phyloP scores from a whole-genome alignment of 2,888 invertebrate species.

The Drosophila macrospina region DNA sequence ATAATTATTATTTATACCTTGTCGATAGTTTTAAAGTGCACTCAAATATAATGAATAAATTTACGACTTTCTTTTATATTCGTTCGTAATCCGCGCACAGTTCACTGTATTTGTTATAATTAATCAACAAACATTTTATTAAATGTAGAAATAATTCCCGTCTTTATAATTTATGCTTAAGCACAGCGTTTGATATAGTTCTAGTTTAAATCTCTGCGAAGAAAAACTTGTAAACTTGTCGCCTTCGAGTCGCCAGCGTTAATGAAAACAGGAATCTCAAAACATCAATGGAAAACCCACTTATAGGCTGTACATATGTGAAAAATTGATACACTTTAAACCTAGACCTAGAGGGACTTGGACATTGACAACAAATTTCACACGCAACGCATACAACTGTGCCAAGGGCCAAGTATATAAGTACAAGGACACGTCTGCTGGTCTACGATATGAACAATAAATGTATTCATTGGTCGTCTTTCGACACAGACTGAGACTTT shows the following conservation, averaged over 20 bases:
- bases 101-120: slow-evolving; percentile 11
- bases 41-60: no score
- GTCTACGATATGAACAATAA: slow-evolving; percentile 3
- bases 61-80: background rate
- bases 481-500: slow-evolving; percentile 34
- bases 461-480: slow-evolving; percentile 17
- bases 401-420: slow-evolving; percentile 42
- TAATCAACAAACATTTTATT: slow-evolving; percentile 12
- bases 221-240: slow-evolving; percentile 56
- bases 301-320: slow-evolving; percentile 21
- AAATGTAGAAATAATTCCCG: background rate
- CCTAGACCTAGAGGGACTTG: slow-evolving; percentile 25
- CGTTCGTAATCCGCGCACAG: background rate
- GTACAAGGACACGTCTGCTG: slow-evolving; percentile 47
- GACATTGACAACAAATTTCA: slow-evolving; percentile 53
- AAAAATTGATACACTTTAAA: slow-evolving; percentile 6
- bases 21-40: background rate
- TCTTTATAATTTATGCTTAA: background rate
- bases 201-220: slow-evolving; percentile 2
- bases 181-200: background rate
- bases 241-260: slow-evolving; percentile 59
- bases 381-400: slow-evolving; percentile 52
- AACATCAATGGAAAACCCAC: slow-evolving; percentile 35
- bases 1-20: background rate
- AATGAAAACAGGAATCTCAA: slow-evolving; percentile 62